Base-by-base conservation (phyloP, 2,797 vertebrate genomes). In the Notoglanidium macrostoma region DNA sequence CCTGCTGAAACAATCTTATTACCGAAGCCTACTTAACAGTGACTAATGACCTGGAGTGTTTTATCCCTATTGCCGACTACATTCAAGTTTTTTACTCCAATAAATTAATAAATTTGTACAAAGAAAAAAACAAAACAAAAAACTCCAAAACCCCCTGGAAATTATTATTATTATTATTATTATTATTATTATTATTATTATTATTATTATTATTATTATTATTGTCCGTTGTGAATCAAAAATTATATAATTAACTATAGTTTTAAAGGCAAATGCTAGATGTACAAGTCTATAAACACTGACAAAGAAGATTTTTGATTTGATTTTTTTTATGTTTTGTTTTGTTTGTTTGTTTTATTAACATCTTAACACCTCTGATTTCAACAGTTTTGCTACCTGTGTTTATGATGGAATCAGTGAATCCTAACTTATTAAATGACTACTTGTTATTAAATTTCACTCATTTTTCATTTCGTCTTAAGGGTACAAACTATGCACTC, bases 1-100 rank as follows among this genome's bases (percentile, higher is more conserved):
- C 77, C 54, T 54, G 80, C 72, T 40, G 59, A 76, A 85, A 44
- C 55, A 78, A 54, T 84, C 61, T 68, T 55, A 59, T 87, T 84
- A 70, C 12, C 32, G 2, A 77, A 57, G 72, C 12, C 59, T 84
- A 4, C 57, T 46, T 78, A 51, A 79, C 49, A 49, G 19, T 51
- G 44, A 70, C 17, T 78, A 84, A 84, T 78, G 73, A 57, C 32
- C 12, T 54, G 44, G 19, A 23, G 10, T 26, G 12, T 72, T 55
- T 72, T 54, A 87, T 61, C 21, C 21, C 54, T 61, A 79, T 19
- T 11, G 40, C 15, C 9, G 0, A 44, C 49, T 46, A 46, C 35
- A 46, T 57, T 57, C 23, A 54, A 23, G 40, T 11, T 68, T 67
- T 83, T 65, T 32, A 54, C 15, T 23, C 5, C n/a, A 77, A 4